Evolutionary conservation across 2,888 invertebrate genomes (phyloP), one percentile per base, ranked within the genome.

Genomic region (Julus scandinavius): DNA sequence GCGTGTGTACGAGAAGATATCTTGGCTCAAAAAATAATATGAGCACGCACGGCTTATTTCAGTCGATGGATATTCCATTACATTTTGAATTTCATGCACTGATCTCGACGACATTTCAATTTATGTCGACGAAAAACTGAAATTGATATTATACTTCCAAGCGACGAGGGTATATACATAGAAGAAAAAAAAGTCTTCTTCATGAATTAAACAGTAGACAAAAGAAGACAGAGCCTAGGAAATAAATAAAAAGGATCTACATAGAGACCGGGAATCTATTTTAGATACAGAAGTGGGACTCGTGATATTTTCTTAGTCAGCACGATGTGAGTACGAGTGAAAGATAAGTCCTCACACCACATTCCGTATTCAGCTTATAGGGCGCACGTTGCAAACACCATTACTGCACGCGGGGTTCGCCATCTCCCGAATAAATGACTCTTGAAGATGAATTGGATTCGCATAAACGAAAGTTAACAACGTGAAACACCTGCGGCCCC

Each of bases 391-490:
- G 45, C 50, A 11, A 85, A 85, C 20, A 85, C 45, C 45, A 17
- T 41, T 17, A 38, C 40, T 41, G 85, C 49, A 85, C 9, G 45
- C 9, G 45, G 41, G 45, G 15, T 20, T 49, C 86, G 58, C 58
- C 6, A 38, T 80, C 80, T 54, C 38, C 49, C 38, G 4, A 17
- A 85, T 85, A 88, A 88, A 88, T 88, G 88, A 88, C 86, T 88
- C 58, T 85, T 84, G 88, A 88, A 88, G 88, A 88, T 88, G 84
- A 88, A 86, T 88, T 50, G 88, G 45, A 88, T 88, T 86, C 88
- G 54, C 88, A 86, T 88, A 83, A 88, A 88, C 58, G 88, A 83
- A 86, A 86, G 85, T 54, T 54, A 88, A 88, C 63, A 88, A 54
- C 83, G 49, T 38, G 58, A 50, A 45, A 54, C 88, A 85, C 85